Conservation (phyloP, 2,888 invertebrate genomes). For the Pinctada fucata region DNA sequence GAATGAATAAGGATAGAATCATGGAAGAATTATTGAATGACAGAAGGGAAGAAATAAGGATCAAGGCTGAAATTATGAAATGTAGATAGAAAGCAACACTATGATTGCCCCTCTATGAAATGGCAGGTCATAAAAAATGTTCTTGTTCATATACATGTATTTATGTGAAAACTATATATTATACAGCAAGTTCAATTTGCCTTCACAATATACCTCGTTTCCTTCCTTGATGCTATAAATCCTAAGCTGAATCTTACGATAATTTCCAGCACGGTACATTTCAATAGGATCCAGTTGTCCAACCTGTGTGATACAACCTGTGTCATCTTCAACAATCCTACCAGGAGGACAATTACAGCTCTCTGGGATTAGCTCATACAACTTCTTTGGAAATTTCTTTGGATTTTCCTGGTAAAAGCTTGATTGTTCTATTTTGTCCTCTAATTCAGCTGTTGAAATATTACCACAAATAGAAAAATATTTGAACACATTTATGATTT, state of each 20-base stretch:
- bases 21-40: too few relatives aligned
- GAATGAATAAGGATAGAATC: too few relatives aligned
- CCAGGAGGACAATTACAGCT: slow-evolving; percentile 12
- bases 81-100: too few relatives aligned
- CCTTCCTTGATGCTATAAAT: slow-evolving; percentile 28
- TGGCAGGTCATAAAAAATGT: too few relatives aligned
- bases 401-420: slow-evolving; percentile 19
- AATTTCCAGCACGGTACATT: slow-evolving; percentile 27
- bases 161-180: too few relatives aligned
- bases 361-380: slow-evolving; percentile 33
- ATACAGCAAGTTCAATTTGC: too few relatives aligned
- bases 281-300: slow-evolving; percentile 7
- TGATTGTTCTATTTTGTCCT: slow-evolving; percentile 19
- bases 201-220: too few relatives aligned
- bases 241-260: not conserved
- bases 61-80: too few relatives aligned
- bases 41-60: too few relatives aligned
- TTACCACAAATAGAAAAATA: not conserved
- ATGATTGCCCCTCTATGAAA: too few relatives aligned
- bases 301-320: not conserved
- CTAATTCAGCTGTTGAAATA: slow-evolving; percentile 21
- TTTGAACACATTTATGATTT: too few relatives aligned
- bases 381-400: slow-evolving; percentile 17
- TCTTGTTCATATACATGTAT: too few relatives aligned
- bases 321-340: slow-evolving; percentile 1